Percentiles rank a stretch among this genome's conserved stretches.
These are phyloP conservation scores for Anoplopoma fimbria DNA, from an alignment of 2,113 vertebrate species.

Conservation along the genomic window DNA sequence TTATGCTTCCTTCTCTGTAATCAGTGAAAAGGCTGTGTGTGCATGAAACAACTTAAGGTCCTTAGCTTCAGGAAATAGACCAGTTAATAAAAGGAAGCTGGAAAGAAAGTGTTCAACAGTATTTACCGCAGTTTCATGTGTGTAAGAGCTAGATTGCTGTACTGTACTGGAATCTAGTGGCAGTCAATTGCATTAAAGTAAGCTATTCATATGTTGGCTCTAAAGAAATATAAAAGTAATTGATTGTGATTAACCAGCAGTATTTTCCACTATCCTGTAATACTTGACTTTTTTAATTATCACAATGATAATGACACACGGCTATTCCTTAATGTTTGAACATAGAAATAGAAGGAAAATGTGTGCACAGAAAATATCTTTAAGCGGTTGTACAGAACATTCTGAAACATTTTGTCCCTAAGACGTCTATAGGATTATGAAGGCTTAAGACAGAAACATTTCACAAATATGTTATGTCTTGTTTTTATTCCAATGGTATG, in stretches of 20 bases:
- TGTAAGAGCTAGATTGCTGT: neutral
- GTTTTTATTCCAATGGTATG: neutral
- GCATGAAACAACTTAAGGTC: neutral
- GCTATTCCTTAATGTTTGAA: neutral
- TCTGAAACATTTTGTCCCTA: neutral
- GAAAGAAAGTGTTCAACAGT: neutral
- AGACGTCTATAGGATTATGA: conserved; percentile 15
- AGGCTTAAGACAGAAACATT: conserved; percentile 28
- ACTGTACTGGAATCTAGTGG: neutral
- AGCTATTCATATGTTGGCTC: neutral
- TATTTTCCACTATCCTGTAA: neutral
- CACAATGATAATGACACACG: neutral
- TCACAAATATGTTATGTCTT: conserved; percentile 12
- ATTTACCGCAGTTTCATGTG: neutral
- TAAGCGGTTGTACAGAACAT: neutral
- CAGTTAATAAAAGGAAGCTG: neutral
- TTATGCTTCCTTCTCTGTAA: neutral
- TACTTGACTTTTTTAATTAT: neutral
- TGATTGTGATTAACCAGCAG: neutral
- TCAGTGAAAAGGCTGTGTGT: neutral
- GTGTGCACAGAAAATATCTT: neutral
- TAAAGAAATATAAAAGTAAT: neutral
- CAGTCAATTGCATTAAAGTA: neutral
- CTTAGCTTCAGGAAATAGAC: neutral
- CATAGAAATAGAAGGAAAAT: neutral